Evolutionary conservation across 2,797 vertebrate genomes (phyloP).

Genomic region (Allobates femoralis): DNA sequence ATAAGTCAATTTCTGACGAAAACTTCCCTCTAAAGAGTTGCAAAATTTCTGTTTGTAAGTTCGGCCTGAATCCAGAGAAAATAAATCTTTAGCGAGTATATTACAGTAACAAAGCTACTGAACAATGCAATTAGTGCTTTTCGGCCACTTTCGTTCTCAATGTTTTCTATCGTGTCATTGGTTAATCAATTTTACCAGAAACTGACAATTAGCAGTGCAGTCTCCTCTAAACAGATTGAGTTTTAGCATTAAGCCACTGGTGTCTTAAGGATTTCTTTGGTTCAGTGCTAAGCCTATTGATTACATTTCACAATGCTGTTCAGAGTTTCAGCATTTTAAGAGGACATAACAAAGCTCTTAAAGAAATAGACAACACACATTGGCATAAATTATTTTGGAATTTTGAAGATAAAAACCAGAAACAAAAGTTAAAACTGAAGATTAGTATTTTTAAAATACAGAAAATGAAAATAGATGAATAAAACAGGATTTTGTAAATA

Average conservation of each 20-base stretch:
- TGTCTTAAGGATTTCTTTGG: constrained; percentile 9
- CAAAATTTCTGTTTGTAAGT: too few relatives aligned
- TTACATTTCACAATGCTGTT: constrained; percentile 18
- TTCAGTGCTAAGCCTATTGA: constrained; percentile 40
- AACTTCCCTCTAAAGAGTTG: too few relatives aligned
- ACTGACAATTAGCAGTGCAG: constrained; percentile 34
- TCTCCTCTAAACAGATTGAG: constrained; percentile 20
- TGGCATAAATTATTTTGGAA: background rate
- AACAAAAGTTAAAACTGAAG: background rate
- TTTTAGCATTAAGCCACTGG: constrained; percentile 3
- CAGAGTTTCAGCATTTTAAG: background rate
- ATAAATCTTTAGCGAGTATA: background rate
- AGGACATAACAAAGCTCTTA: constrained; percentile 1
- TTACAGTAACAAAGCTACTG: background rate
- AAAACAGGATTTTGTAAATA: background rate
- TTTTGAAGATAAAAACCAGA: constrained; percentile 9
- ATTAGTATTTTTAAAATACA: background rate
- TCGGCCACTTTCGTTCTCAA: background rate
- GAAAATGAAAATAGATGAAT: background rate
- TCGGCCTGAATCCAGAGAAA: background rate
- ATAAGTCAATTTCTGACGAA: too few relatives aligned
- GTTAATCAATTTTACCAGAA: constrained; percentile 25
- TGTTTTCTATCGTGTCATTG: constrained; percentile 10
- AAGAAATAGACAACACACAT: background rate
- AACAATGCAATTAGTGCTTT: background rate